These are phyloP conservation scores for Acrobasis consociella DNA, from an alignment of 2,888 invertebrate species.

Conservation along the genomic window DNA sequence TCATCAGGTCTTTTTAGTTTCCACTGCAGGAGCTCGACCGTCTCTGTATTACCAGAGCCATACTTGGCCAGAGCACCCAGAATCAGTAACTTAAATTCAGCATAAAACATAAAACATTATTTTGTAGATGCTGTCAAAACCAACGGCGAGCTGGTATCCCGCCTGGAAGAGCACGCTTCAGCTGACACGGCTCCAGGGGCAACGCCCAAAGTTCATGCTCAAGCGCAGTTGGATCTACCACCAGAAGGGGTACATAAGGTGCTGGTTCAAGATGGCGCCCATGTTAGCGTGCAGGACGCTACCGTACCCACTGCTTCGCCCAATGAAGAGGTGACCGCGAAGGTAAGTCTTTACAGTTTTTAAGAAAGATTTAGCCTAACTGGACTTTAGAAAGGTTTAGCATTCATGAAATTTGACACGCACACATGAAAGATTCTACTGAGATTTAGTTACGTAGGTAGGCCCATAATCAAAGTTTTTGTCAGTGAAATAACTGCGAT, in stretches of 20 bases:
- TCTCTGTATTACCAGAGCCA: too few species aligned
- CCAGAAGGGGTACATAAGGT: conserved; percentile 81
- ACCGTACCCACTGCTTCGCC: conserved; percentile 49
- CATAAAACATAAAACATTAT: background rate
- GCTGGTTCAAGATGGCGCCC: conserved; percentile 68
- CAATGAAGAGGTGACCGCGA: conserved; percentile 67
- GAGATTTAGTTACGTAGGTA: too few species aligned
- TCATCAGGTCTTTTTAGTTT: too few species aligned
- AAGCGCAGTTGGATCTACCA: conserved; percentile 82
- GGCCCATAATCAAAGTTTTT: too few species aligned
- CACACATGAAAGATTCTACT: too few species aligned
- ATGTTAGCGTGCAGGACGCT: conserved; percentile 60
- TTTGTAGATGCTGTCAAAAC: conserved; percentile 62
- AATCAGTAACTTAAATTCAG: background rate
- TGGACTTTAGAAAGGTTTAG: too few species aligned
- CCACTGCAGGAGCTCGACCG: too few species aligned
- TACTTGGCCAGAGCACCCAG: too few species aligned
- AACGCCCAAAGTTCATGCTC: conserved; percentile 71
- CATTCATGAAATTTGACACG: too few species aligned
- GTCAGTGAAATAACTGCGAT: too few species aligned
- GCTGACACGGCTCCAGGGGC: conserved; percentile 64
- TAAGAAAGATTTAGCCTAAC: too few species aligned
- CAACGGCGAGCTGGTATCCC: conserved; percentile 68
- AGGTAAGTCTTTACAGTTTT: conserved; percentile 49
- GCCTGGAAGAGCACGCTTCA: conserved; percentile 67